Base-by-base conservation (phyloP, 1,140 invertebrate genomes). In the Drosophila yakuba region DNA sequence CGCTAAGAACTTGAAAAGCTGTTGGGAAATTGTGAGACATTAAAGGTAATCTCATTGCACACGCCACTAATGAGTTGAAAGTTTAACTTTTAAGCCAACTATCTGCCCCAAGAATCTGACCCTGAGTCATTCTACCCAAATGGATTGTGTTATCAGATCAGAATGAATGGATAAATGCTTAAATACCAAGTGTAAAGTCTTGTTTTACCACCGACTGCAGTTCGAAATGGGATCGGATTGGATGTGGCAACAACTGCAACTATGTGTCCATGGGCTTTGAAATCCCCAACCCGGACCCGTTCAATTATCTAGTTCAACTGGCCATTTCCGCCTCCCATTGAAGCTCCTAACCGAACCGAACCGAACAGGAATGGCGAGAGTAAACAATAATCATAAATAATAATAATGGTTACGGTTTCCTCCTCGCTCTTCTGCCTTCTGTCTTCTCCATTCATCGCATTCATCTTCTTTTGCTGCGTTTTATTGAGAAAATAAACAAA, bases 401-500 rank as follows among this genome's bases (percentile, higher is more conserved):
- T 71, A 71, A 71, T 69, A 71, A 71, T 71, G 66, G 51, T 69
- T 72, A 81, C 79, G 80, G 63, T 62, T 66, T 67, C 59, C 50
- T 23, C 51, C 38, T 52, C 32, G 6, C 47, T 58, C 45, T 62
- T 44, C 25, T 36, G 20, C 2, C 20, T 20, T 20, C 20, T 20
- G 20, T 20, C 20, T 20, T 20, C 20, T 20, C 20, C 20, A 20
- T 20, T 20, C 20, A 20, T 20, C 20, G 32, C 57, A 35, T 68
- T 68, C 50, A 48, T 74, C 45, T 14, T 45, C 15, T 74, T 50
- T 20, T 28, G 32, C 67, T 51, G 79, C 58, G 76, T 78, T 78
- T 78, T 63, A 62, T 74, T 69, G 45, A 69, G 66, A 68, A 74
- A 68, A 82, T 78, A 82, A 75, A 83, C 83, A 79, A 75, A 69